Base-by-base conservation (phyloP, 2,888 invertebrate species). In the Laothoe populi region DNA sequence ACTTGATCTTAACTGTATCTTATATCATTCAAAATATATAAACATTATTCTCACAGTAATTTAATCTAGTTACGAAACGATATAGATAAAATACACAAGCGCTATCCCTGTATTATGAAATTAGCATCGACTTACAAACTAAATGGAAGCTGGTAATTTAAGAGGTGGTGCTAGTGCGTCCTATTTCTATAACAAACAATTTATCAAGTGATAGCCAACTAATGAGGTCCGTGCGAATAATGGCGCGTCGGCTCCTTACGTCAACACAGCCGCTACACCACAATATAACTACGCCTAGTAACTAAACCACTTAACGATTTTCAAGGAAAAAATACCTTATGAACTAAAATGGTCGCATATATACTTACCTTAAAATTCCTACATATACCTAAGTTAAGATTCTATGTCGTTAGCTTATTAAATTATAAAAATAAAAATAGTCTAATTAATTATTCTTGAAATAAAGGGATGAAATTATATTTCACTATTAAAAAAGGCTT, bases 191-290 rank as follows among this genome's bases (percentile, higher is more conserved):
- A 49, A 49, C 31, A 49, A 26, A 49, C 26, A n/a, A 49, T 49
- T 49, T 49, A 49, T 31, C 31, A 26, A 31, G 31, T 31, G 31
- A 49, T 49, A 49, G 7, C 31, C 16, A 31, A 26, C 26, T 26
- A 26, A 49, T 49, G 49, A 49, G 49, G 8, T n/a, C 49, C 31
- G 26, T 49, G 49, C 49, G 49, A 49, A 31, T 49, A 49, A 19
- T 49, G 31, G 16, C 26, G n/a, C 19, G 31, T 10, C 16, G 42
- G 4, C n/a, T 4, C 5, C 42, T 42, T 16, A 49, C 21, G 16
- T 8, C 26, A 16, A n/a, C n/a, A n/a, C n/a, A n/a, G n/a, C n/a
- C n/a, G 16, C 13, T 16, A 26, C 24, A 49, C 8, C 11, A 31
- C 31, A 31, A 2, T 8, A 31, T 26, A 13, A 2, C 26, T 13